Evolutionary conservation across 1,140 invertebrate species (phyloP), one percentile per base, ranked within the genome.

Genomic region (Parapsyche elsis): DNA sequence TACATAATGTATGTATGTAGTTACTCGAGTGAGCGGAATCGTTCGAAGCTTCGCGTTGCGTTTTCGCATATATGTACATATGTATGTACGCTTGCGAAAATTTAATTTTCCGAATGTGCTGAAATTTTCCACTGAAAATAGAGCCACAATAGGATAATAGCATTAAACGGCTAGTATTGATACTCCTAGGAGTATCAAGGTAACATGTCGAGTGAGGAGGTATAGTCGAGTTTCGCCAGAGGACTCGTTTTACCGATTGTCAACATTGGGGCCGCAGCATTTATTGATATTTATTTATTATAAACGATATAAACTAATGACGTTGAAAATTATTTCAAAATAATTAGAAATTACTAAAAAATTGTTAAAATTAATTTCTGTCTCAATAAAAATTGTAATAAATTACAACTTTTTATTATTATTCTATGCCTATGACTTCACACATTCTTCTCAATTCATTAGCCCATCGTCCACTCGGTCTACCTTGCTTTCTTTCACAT

Each of bases 161-260:
- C 12, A 38, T 19, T 16, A n/a, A n/a, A 12, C 30, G 59, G 38
- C 79, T 83, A 83, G 82, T 57, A 24, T 49, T 71, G 21, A 14
- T n/a, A 57, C 73, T 81, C 80, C 82, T 83, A 83, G 80, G 80
- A 83, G 82, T 80, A 75, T 23, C 74, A 64, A 80, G 82, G 23
- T 23, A 64, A 59, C 82, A 83, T 44, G 49, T 46, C 12, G 44
- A 10, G 14, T 67, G 78, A 83, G 74, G 82, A 83, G 82, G 80
- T 83, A 70, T 61, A 38, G n/a, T 67, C 5, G 67, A 19, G 49
- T 75, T 44, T 75, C 45, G 59, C 5, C n/a, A 30, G 67, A 78
- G 64, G 61, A 71, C 76, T 64, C 30, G 57, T 53, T n/a, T 23
- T 44, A 7, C n/a, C 26, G 38, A 38, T 30, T 53, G 44, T 71